Base-by-base conservation (phyloP, 2,797 vertebrate species). In the Gastrophryne carolinensis region DNA sequence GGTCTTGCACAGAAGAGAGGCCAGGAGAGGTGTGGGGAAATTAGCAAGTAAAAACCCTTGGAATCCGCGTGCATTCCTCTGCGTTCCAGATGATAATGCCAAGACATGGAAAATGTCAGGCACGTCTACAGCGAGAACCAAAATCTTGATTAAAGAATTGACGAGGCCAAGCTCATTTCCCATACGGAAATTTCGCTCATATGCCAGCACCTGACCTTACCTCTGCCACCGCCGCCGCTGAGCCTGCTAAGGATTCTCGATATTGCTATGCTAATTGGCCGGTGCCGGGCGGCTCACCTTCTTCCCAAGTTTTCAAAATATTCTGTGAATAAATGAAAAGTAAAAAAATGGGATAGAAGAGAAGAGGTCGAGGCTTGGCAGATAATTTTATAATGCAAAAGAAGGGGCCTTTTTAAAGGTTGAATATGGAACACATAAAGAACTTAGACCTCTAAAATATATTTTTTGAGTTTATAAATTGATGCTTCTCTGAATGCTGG, bases 1-100 rank as follows among this genome's bases (percentile, higher is more conserved):
- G 52, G 27, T 52, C 37, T 56, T 54, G 64, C n/a, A 26, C 19
- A 52, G 1, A 53, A 50, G 44, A 67, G 57, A 34, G 44, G 72
- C 63, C 72, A 67, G 72, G 19, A 74, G 29, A 74, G 63, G 39
- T 52, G 52, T 49, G 53, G 15, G n/a, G 47, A 52, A 58, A 67
- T 60, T 15, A 75, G 57, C 67, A 75, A 37, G 72, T 67, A 67
- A 66, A n/a, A 67, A 53, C 39, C 63, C 54, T 67, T 29, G 53
- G 65, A 74, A 47, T 57, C 50, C 35, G 21, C 17, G 23, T 19
- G 24, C 44, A 47, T 54, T 63, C 49, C 47, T 53, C 49, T 3
- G 37, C 32, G 62, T 57, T 66, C 53, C 62, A 74, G 52, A 66
- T 74, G 72, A 74, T 65, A 57, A 74, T 64, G 62, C 72, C 72